phyloP scores from a whole-genome alignment of 2,797 vertebrate genomes.

The Nannoperca australis region DNA sequence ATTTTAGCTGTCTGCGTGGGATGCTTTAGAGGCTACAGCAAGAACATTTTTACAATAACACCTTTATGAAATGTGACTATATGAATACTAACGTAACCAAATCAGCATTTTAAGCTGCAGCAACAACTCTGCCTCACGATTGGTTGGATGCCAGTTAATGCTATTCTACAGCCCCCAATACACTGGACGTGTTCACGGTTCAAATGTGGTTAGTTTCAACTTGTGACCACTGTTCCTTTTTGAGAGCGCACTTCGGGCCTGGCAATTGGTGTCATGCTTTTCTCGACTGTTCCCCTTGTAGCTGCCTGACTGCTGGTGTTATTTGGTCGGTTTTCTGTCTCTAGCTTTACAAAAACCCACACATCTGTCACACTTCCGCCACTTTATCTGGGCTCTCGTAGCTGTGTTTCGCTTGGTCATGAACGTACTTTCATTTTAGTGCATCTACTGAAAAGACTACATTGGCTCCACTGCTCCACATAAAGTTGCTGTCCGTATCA shows the following conservation, averaged over 20 bases:
- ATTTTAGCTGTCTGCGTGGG: background rate
- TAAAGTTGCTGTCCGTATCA: no score
- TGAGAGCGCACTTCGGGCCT: background rate
- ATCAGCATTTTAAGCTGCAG: background rate
- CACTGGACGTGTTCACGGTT: background rate
- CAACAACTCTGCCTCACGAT: background rate
- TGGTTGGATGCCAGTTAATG: background rate
- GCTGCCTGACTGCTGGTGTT: background rate
- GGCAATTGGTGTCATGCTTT: background rate
- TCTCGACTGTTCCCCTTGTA: background rate
- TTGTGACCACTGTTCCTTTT: slow-evolving; percentile 49
- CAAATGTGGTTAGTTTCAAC: background rate
- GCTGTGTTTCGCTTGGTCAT: background rate
- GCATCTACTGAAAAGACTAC: background rate
- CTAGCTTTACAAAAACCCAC: background rate
- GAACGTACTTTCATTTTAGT: background rate
- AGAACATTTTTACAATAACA: background rate
- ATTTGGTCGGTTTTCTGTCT: background rate
- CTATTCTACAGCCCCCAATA: background rate
- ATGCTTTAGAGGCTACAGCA: background rate
- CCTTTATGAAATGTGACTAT: background rate
- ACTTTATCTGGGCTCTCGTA: background rate
- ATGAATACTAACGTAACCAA: background rate
- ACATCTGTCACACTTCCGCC: background rate
- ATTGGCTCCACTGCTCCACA: background rate